A percentile compares a stretch with the other conserved stretches of the same genome.
Evolutionary conservation across 2,888 invertebrate species (phyloP).

Genomic region (Lithophane semibrunnea): DNA sequence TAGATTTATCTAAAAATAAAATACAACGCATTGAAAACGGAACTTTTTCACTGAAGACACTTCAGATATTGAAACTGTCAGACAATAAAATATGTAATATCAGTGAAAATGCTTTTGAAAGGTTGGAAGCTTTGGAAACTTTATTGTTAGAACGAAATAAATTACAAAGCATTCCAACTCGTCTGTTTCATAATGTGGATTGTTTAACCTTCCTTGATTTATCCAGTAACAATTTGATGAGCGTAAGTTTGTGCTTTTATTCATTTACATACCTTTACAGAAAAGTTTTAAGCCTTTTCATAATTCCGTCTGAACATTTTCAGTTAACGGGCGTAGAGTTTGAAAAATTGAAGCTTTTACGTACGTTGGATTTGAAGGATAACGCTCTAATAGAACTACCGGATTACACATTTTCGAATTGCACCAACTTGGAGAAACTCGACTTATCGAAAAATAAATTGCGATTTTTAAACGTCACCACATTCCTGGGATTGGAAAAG

Average conservation of each 20-base stretch:
- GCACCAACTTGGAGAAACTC: slow-evolving; percentile 91
- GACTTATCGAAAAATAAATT: slow-evolving; percentile 93
- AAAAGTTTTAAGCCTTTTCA: neutral
- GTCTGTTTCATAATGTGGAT: slow-evolving; percentile 86
- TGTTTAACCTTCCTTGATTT: slow-evolving; percentile 89
- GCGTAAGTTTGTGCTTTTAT: slow-evolving; percentile 76
- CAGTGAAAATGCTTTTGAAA: slow-evolving; percentile 90
- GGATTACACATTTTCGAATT: slow-evolving; percentile 90
- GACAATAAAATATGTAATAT: slow-evolving; percentile 92
- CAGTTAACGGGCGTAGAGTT: slow-evolving; percentile 91
- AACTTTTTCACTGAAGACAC: slow-evolving; percentile 90
- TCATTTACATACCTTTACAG: neutral
- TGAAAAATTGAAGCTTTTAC: slow-evolving; percentile 87
- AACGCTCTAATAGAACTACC: slow-evolving; percentile 91
- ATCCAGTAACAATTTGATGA: slow-evolving; percentile 89
- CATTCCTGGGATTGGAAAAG: slow-evolving; percentile 92
- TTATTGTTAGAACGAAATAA: slow-evolving; percentile 90
- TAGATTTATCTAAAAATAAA: slow-evolving; percentile 93
- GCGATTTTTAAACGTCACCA: slow-evolving; percentile 90
- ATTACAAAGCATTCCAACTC: slow-evolving; percentile 85
- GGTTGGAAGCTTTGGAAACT: slow-evolving; percentile 87
- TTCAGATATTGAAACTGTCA: slow-evolving; percentile 92
- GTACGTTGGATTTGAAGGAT: slow-evolving; percentile 92
- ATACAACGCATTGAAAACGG: slow-evolving; percentile 91
- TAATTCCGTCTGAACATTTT: slow-evolving; percentile 63